Evolutionary conservation across 2,888 invertebrate genomes (phyloP), one percentile per base, ranked within the genome.

Genomic region (Mythimna lalbum): DNA sequence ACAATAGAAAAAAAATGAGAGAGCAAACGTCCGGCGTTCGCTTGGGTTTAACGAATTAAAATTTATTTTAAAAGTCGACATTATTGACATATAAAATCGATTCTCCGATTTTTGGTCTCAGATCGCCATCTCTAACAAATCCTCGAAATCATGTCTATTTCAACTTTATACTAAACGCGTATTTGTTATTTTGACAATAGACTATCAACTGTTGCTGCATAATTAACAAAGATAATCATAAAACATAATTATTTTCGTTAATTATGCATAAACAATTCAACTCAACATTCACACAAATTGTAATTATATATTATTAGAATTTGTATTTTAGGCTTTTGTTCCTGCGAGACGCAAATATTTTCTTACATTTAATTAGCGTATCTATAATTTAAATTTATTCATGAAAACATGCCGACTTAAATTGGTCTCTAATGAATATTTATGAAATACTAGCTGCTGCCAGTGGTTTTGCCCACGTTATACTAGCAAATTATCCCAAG

Each of bases 161-260:
- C 7, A 21, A 21, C 21, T 36, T 21, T 36, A 36, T 36, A 6
- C 6, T 14, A 12, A 21, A n/a, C 1, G 10, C 19, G 1, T 19
- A 50, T 50, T 47, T 63, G 36, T 62, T 75, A 75, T 52, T 64
- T 31, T 52, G 47, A 56, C n/a, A 21, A 14, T 4, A 61, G 57
- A 12, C 53, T 59, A 27, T 4, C 27, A 27, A 27, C 69, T 70
- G 64, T 69, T 50, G 39, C 12, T 39, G 39, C 39, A 39, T 39
- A 39, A 43, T 43, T 19, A 19, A 43, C 17, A 43, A 43, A 19
- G 19, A 17, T 43, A 39, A 43, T 43, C 2, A 5, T 43, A 6
- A 17, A 43, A 61, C 61, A 75, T 72, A 47, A 81, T 73, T 70
- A 63, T 59, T 21, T 21, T 27, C 53, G 50, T 36, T 76, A 76